Evolutionary conservation across 2,797 vertebrate genomes (phyloP).

Genomic region (Acomys russatus): DNA sequence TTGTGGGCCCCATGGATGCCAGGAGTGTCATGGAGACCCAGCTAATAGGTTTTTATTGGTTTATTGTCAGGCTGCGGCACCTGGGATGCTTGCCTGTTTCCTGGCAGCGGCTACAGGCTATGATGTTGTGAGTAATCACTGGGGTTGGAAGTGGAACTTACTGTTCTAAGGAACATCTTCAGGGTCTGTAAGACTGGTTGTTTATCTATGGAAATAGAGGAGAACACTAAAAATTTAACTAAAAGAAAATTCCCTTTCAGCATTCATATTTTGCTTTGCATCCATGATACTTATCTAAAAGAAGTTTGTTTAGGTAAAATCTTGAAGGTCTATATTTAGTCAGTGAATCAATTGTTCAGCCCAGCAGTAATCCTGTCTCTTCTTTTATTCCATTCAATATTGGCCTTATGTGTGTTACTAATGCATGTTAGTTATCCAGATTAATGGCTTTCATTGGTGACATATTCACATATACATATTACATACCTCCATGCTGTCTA

Average conservation of each 20-base stretch:
- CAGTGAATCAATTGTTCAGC: not conserved
- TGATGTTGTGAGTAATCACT: constrained; percentile 74
- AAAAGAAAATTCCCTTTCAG: constrained; percentile 50
- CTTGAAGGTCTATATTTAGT: not conserved
- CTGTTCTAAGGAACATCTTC: constrained; percentile 74
- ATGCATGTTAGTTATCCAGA: not conserved
- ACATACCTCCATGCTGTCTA: not conserved
- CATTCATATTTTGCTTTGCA: constrained; percentile 25
- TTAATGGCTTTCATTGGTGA: not conserved
- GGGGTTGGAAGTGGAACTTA: constrained; percentile 77
- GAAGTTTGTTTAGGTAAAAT: constrained; percentile 25
- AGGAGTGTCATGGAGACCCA: constrained; percentile 87
- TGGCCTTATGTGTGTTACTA: not conserved
- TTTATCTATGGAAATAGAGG: constrained; percentile 62
- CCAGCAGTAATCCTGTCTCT: not conserved
- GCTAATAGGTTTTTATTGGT: constrained; percentile 90
- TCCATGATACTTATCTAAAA: constrained; percentile 50
- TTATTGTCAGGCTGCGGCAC: constrained; percentile 88
- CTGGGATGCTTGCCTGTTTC: constrained; percentile 84
- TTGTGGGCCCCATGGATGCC: constrained; percentile 89
- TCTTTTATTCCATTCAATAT: not conserved
- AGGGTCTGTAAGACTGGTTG: constrained; percentile 56
- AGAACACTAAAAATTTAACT: constrained; percentile 68
- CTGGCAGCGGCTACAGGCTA: constrained; percentile 79
- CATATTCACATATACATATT: not conserved